Evolutionary conservation across 2,888 invertebrate species (phyloP).

Genomic region (Aleiodes testaceus): DNA sequence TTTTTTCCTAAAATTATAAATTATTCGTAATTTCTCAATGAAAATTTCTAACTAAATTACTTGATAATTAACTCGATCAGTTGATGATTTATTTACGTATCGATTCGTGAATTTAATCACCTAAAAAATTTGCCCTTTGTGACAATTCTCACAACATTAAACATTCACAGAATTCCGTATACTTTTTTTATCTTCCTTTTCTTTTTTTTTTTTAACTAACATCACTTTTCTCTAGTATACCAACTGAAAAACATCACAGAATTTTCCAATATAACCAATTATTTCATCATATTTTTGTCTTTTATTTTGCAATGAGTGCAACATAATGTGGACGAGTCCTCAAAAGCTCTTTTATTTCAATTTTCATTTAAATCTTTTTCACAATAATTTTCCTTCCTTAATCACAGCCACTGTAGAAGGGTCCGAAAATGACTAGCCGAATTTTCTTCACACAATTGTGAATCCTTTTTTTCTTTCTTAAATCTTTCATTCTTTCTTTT

Average conservation of each 20-base stretch:
- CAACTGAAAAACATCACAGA: slow-evolving; percentile 73
- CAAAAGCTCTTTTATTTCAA: slow-evolving; percentile 36
- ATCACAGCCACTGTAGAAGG: slow-evolving; percentile 70
- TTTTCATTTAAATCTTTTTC: slow-evolving; percentile 38
- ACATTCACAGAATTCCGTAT: slow-evolving; percentile 70
- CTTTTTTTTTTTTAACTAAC: slow-evolving; percentile 55
- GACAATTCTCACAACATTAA: slow-evolving; percentile 64
- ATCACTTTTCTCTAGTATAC: slow-evolving; percentile 63
- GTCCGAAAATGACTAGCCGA: slow-evolving; percentile 72
- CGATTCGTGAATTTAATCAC: slow-evolving; percentile 46
- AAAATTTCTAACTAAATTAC: slow-evolving; percentile 7
- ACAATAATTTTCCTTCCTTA: slow-evolving; percentile 54
- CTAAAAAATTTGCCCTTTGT: slow-evolving; percentile 45
- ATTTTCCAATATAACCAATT: slow-evolving; percentile 70
- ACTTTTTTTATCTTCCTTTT: slow-evolving; percentile 53
- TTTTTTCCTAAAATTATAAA: slow-evolving; percentile 17
- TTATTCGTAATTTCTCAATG: not conserved
- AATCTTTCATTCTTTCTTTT: not conserved
- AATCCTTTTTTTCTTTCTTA: slow-evolving; percentile 38
- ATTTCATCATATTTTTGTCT: slow-evolving; percentile 45
- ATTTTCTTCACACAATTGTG: slow-evolving; percentile 62
- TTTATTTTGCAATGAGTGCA: slow-evolving; percentile 52
- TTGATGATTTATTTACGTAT: slow-evolving; percentile 52
- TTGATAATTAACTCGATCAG: slow-evolving; percentile 52
- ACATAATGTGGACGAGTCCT: slow-evolving; percentile 63